Evolutionary conservation across 2,113 vertebrate genomes (phyloP).

Genomic region (Chauna torquata): DNA sequence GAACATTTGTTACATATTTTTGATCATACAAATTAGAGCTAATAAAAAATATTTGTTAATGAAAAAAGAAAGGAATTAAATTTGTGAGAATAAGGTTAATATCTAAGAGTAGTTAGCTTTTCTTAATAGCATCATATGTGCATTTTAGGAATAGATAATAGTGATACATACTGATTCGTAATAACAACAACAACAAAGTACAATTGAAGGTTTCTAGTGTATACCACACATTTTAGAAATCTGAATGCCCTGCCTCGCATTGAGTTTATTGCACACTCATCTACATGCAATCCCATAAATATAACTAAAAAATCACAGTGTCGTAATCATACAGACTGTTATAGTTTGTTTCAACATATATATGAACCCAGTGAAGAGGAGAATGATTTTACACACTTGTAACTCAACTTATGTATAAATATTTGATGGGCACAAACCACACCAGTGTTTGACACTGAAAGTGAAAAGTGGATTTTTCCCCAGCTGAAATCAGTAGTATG

Average conservation of each 20-base stretch:
- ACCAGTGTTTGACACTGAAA: not conserved
- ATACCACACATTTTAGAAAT: not conserved
- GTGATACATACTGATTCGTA: not conserved
- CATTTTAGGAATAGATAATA: not conserved
- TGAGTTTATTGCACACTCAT: not conserved
- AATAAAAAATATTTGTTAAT: not conserved
- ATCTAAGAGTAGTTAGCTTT: not conserved
- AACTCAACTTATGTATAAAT: not conserved
- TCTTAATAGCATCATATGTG: not conserved
- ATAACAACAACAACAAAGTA: not conserved
- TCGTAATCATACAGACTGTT: not conserved
- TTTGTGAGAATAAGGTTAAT: not conserved
- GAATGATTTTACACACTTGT: not conserved
- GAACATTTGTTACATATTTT: not conserved
- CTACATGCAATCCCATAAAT: not conserved
- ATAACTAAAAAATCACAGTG: not conserved
- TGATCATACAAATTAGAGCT: not conserved
- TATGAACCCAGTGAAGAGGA: not conserved
- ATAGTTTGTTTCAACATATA: not conserved
- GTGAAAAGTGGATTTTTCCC: accelerated
- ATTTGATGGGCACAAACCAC: not conserved
- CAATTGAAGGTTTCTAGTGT: not conserved
- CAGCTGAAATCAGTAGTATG: not conserved
- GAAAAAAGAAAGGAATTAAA: not conserved
- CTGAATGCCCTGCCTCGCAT: not conserved